Percentiles rank a stretch among this genome's conserved stretches.
These are phyloP conservation scores for Hyposmocoma kahamanoa DNA, from an alignment of 1,140 invertebrate species.

Conservation along the genomic window DNA sequence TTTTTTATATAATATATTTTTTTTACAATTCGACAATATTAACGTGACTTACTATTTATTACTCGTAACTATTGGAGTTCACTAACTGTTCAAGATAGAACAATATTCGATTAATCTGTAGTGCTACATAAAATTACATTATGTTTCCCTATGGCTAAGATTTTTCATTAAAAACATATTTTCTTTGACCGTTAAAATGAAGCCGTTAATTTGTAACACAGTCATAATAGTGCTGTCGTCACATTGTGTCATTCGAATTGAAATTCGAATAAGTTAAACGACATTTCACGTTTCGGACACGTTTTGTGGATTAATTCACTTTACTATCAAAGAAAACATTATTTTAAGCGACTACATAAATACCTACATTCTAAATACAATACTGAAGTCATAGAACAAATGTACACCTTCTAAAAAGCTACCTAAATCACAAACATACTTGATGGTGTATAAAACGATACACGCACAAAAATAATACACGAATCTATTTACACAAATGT, in stretches of 20 bases:
- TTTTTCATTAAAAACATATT: not conserved
- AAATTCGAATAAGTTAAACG: too few species aligned
- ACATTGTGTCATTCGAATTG: too few species aligned
- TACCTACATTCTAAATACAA: slow-evolving; percentile 48
- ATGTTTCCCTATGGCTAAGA: not conserved
- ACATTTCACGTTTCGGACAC: too few species aligned
- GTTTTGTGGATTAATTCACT: too few species aligned
- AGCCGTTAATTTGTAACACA: too few species aligned
- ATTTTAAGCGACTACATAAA: too few species aligned
- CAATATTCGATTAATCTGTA: not conserved
- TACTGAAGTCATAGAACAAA: slow-evolving; percentile 49
- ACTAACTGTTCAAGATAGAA: not conserved
- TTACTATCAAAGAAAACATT: slow-evolving; percentile 19
- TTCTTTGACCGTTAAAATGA: too few species aligned
- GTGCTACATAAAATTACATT: not conserved
- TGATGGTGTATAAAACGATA: slow-evolving; percentile 30
- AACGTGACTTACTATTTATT: not conserved
- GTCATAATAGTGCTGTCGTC: too few species aligned
- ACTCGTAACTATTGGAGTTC: not conserved
- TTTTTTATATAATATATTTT: not conserved
- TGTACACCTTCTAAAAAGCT: slow-evolving; percentile 39
- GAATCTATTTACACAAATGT: slow-evolving; percentile 59
- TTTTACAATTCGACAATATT: not conserved
- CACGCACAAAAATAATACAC: slow-evolving; percentile 19
- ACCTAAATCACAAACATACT: slow-evolving; percentile 46